Evolutionary conservation across 2,113 vertebrate species (phyloP), one percentile per base, ranked within the genome.

Genomic region (Neotragus moschatus): DNA sequence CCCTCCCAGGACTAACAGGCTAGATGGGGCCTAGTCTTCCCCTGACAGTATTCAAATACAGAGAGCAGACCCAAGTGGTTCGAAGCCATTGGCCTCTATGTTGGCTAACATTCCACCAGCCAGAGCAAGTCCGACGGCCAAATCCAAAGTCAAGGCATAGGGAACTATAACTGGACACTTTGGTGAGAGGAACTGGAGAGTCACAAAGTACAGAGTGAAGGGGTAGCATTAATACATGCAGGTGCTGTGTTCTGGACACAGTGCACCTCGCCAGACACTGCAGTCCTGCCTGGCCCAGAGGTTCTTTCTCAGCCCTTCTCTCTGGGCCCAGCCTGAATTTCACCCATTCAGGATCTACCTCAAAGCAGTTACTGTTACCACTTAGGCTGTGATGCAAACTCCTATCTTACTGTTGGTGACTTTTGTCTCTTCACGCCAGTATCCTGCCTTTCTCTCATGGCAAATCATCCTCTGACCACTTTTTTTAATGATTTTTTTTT

Each of bases 151-250:
- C 61, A 43, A 17, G 8, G 56, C 45, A 17, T 13, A 89, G 21
- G 39, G n/a, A 70, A 45, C 15, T 33, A 15, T 7, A 9, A 47
- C 19, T 70, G 66, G 53, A 49, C 36, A 61, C 39, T 75, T 43
- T 58, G 17, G 36, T 60, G 45, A 70, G 45, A 94, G 79, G 47
- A 53, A 7, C 10, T 56, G 4, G 9, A 58, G 51, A 80, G 25
- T 33, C 55, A 77, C 19, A 28, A 30, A 13, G 36, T 61, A 49
- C 73, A 47, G 63, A 58, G 39, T n/a, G 45, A 60, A 43, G 1
- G 1, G n/a, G 39, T 7, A 19, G 19, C 7, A 7, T 13, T 12
- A 5, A 19, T 30, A 33, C 14, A 3, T 0, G 3, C 0, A 26
- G 84, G 12, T 10, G 16, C 58, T 8, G 43, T 6, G 17, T 19